Evolutionary conservation across 2,888 invertebrate species (phyloP).

Genomic region (Helleia helle): DNA sequence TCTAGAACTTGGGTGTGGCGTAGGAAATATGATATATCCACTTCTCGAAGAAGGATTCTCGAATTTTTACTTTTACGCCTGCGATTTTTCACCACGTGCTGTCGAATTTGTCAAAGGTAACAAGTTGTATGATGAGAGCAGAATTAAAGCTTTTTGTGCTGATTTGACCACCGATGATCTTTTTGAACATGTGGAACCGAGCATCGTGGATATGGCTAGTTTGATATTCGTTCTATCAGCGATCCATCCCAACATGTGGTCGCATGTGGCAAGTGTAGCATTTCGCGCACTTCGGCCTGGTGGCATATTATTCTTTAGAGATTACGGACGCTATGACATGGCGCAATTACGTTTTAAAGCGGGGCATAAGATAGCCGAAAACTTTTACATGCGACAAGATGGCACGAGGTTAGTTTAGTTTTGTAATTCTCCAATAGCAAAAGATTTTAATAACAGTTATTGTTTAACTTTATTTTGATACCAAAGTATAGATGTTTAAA

Average conservation of each 20-base stretch:
- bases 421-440: conserved; percentile 43
- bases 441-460: too few relatives aligned
- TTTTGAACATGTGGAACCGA: conserved; percentile 62
- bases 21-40: conserved; percentile 97
- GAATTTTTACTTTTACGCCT: conserved; percentile 83
- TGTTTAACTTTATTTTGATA: too few relatives aligned
- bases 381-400: conserved; percentile 97
- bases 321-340: conserved; percentile 97
- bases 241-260: conserved; percentile 90
- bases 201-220: conserved; percentile 84
- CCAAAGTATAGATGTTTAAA: too few relatives aligned
- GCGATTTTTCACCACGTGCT: conserved; percentile 36
- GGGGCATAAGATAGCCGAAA: conserved; percentile 92
- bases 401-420: conserved; percentile 83
- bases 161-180: conserved; percentile 85
- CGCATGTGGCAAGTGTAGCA: conserved; percentile 76
- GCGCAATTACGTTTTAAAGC: conserved; percentile 95
- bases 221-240: conserved; percentile 97
- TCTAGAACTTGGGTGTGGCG: conserved; percentile 95
- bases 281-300: conserved; percentile 79
- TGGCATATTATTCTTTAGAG: conserved; percentile 89
- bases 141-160: conserved; percentile 85
- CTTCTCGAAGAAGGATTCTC: conserved; percentile 83
- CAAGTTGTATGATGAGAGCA: conserved; percentile 29
- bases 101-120: neutral